Evolutionary conservation across 2,797 vertebrate genomes (phyloP).

Genomic region (Lophotriccus pileatus): DNA sequence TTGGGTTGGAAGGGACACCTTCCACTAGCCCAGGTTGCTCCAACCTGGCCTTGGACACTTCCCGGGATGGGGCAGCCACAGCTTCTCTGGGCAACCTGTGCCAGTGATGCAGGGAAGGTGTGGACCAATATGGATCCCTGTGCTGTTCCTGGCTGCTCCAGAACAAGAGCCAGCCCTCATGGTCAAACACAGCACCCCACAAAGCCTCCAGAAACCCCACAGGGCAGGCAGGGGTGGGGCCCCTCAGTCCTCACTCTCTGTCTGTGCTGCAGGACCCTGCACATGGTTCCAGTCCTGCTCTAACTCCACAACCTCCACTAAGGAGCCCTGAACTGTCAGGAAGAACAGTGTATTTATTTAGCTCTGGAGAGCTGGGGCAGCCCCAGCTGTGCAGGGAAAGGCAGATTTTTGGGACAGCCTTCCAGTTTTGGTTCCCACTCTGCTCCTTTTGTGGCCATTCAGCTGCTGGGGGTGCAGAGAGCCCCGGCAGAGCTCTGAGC

Average conservation of each 20-base stretch:
- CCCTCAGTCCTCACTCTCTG: not conserved
- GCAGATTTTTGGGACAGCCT: not conserved
- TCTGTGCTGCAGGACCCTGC: not conserved
- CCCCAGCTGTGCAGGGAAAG: not conserved
- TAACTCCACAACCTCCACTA: not conserved
- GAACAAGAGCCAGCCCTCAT: not conserved
- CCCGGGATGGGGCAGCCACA: not conserved
- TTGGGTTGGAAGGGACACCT: not conserved
- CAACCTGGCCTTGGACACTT: not conserved
- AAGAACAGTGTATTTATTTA: not conserved
- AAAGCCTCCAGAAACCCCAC: not conserved
- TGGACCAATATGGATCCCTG: not conserved
- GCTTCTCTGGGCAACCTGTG: not conserved
- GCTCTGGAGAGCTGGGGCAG: not conserved
- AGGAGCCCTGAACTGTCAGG: fast-evolving
- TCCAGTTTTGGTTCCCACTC: not conserved
- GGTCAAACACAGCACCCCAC: not conserved
- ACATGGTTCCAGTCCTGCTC: not conserved
- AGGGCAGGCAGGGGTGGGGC: not conserved
- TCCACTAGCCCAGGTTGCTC: not conserved
- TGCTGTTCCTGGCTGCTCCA: not conserved
- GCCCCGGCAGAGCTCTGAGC: not conserved
- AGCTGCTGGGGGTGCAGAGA: not conserved
- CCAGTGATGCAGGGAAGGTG: not conserved
- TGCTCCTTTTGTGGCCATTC: not conserved